Conservation (phyloP, 2,888 invertebrate genomes). For the Syrphus vitripennis region DNA sequence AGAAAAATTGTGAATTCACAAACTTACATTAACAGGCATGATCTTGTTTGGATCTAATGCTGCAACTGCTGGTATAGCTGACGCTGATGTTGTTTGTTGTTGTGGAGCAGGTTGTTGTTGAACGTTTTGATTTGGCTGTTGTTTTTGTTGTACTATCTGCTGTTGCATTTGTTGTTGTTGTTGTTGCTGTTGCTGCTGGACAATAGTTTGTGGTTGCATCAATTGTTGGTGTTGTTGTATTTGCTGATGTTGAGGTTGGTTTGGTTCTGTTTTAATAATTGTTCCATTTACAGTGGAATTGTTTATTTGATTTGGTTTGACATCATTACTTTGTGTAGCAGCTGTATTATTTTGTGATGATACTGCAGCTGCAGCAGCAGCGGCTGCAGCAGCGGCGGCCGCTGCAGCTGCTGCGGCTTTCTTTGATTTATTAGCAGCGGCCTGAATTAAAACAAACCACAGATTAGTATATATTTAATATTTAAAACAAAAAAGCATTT, state of each 20-base stretch:
- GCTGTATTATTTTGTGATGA: slow-evolving; percentile 58
- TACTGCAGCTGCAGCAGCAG: slow-evolving; percentile 45
- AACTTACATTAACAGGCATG: slow-evolving; percentile 83
- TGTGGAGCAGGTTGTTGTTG: slow-evolving; percentile 74
- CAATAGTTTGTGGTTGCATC: slow-evolving; percentile 61
- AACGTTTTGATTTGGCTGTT: slow-evolving; percentile 73
- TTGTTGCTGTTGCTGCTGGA: slow-evolving; percentile 59
- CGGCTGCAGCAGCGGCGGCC: slow-evolving; percentile 76
- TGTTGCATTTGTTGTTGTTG: slow-evolving; percentile 60
- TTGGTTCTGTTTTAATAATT: slow-evolving; percentile 57
- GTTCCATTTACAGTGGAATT: slow-evolving; percentile 65
- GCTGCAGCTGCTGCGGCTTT: slow-evolving; percentile 77
- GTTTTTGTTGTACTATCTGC: slow-evolving; percentile 58
- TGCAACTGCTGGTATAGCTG: slow-evolving; percentile 80
- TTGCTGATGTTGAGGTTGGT: slow-evolving; percentile 70
- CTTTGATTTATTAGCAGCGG: slow-evolving; percentile 80
- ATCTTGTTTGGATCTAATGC: slow-evolving; percentile 82
- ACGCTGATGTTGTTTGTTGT: slow-evolving; percentile 74
- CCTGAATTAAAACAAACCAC: slow-evolving; percentile 73
- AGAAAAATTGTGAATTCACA: neutral
- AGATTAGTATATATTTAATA: neutral
- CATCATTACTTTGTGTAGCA: slow-evolving; percentile 62
- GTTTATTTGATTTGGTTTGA: slow-evolving; percentile 72
- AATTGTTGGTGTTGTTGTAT: slow-evolving; percentile 74
- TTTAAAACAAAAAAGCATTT: neutral